Evolutionary conservation across 2,113 vertebrate genomes (phyloP), one percentile per base, ranked within the genome.

Genomic region (Elachura formosa): DNA sequence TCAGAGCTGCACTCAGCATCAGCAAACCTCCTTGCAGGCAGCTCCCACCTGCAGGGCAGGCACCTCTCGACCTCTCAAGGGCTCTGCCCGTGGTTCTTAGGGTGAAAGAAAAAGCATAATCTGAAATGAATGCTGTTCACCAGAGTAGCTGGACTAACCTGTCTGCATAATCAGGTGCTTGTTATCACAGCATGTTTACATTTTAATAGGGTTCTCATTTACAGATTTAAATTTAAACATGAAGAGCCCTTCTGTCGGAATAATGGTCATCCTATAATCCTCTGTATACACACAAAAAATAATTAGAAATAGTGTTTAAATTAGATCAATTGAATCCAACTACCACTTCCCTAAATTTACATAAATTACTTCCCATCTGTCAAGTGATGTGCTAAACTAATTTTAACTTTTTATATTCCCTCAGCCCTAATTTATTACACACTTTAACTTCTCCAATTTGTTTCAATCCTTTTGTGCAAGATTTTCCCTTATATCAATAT

Each of bases 271-370:
- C 49, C 51, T 85, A 77, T 84, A 92, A 91, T 93, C 88, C 90
- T 54, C 56, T 89, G 52, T 86, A 84, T 63, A 67, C 61, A 58
- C 56, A 83, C 43, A 25, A 75, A 91, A 85, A 89, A 84, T 86
- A 91, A 85, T 87, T 78, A 80, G 81, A 94, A 90, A 77, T 71
- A 40, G n/a, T 63, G 31, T 89, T 96, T 91, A 82, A 95, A 93
- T 96, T 85, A 94, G 80, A 92, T 61, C 54, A 91, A 59, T 51
- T 91, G 56, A 96, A 96, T 94, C 52, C 61, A 94, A 90, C 87
- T 94, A 95, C 23, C 93, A 95, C 80, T 96, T 93, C 78, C 69
- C 89, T 96, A 89, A 84, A 94, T 96, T 95, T 95, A 81, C 68
- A 94, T 84, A 88, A 94, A 91, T 90, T 33, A 85, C 66, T 96